phyloP scores from a whole-genome alignment of 2,113 vertebrate species.

The Paramisgurnus dabryanus region DNA sequence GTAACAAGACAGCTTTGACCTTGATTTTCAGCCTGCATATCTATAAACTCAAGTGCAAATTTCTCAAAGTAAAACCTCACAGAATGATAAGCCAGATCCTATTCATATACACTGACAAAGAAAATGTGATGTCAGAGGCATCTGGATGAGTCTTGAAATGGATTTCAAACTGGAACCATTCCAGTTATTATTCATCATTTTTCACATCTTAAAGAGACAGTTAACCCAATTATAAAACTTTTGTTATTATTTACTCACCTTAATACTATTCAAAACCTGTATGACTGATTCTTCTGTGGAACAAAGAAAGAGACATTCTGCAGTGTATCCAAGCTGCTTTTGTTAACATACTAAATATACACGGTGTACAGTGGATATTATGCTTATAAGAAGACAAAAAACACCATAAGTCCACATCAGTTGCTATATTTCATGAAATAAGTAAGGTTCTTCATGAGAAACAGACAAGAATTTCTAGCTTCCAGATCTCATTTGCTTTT shows the following conservation, averaged over 20 bases:
- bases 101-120: slow-evolving; percentile 13
- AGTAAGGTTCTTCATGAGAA: too few species aligned
- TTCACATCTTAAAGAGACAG: neutral
- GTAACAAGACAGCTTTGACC: slow-evolving; percentile 45
- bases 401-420: too few species aligned
- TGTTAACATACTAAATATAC: too few species aligned
- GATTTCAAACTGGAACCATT: slow-evolving; percentile 25
- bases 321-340: too few species aligned
- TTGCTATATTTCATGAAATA: too few species aligned
- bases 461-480: too few species aligned
- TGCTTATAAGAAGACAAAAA: too few species aligned
- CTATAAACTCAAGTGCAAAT: slow-evolving; percentile 43
- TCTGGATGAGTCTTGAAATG: slow-evolving; percentile 8
- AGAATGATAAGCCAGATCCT: slow-evolving; percentile 6
- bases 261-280: neutral
- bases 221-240: neutral
- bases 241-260: neutral
- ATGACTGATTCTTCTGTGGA: too few species aligned
- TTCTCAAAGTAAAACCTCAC: slow-evolving; percentile 14
- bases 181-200: slow-evolving; percentile 22
- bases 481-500: too few species aligned
- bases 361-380: too few species aligned
- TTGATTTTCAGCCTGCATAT: slow-evolving; percentile 51
- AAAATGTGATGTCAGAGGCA: slow-evolving; percentile 1
- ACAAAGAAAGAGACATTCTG: too few species aligned